Percentiles rank a stretch among this genome's conserved stretches.
Evolutionary conservation across 2,888 invertebrate genomes (phyloP).

Genomic region (Limnephilus marmoratus): DNA sequence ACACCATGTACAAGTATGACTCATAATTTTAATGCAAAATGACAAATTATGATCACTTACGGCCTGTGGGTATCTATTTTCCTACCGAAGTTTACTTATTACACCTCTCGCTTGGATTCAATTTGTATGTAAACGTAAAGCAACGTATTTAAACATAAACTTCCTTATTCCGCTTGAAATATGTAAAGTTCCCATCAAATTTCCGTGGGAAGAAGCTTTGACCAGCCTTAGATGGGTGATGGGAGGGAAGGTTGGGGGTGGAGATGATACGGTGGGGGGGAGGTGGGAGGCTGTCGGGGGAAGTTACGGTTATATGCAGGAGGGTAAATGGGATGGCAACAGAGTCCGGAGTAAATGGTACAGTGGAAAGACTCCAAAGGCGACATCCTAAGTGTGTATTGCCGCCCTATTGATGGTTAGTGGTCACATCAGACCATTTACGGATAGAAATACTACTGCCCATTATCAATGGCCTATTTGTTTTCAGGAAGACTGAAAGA

Average conservation of each 20-base stretch:
- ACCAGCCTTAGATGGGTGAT: neutral
- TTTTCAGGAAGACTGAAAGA: neutral
- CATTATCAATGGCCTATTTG: neutral
- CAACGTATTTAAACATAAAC: neutral
- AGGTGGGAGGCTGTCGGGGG: conserved; percentile 3
- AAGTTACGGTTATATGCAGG: conserved; percentile 63
- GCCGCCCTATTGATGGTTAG: conserved; percentile 67
- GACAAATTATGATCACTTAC: neutral
- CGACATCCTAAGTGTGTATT: conserved; percentile 65
- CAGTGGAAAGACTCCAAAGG: conserved; percentile 53
- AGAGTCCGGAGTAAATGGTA: conserved; percentile 56
- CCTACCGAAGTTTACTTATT: too few relatives aligned
- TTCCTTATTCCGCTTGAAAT: neutral
- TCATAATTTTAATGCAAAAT: too few relatives aligned
- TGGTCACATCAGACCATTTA: conserved; percentile 59
- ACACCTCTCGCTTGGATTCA: neutral
- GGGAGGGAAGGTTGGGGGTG: conserved; percentile 24
- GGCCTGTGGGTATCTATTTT: neutral
- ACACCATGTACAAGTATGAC: neutral
- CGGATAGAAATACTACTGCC: neutral
- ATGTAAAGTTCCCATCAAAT: conserved; percentile 33
- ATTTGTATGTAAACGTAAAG: neutral
- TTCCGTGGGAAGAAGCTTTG: conserved; percentile 32
- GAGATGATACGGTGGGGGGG: neutral
- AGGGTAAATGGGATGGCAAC: conserved; percentile 54